Evolutionary conservation across 2,797 vertebrate genomes (phyloP), one percentile per base, ranked within the genome.

Genomic region (Staurois parvus): DNA sequence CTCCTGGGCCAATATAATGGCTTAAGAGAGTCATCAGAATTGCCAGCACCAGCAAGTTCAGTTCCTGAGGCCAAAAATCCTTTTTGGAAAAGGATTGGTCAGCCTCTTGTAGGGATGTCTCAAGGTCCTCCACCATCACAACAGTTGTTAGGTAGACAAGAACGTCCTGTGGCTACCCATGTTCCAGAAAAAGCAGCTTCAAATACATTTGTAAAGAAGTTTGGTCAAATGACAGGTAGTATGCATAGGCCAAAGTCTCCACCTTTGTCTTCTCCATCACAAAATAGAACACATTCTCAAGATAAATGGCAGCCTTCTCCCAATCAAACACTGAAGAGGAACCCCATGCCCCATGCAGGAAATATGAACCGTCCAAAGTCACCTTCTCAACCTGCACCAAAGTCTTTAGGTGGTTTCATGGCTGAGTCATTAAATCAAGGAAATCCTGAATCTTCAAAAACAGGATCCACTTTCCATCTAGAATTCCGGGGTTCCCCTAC

Each of bases 51-150:
- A 0, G 12, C 89, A 30, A 81, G 56, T 1, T 30, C 91, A 0
- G 85, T 84, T 0, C 87, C 91, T 1, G 9, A 82, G 7, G 10
- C 82, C 24, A 90, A 88, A 7, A 91, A 88, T 88, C 88, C 89
- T 29, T 94, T 94, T 84, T 84, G 93, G 70, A 92, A 92, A 84
- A 89, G 89, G 0, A 79, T 91, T 0, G 92, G 95, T 17, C 96
- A 95, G 80, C 96, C 96, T 2, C 91, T 96, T 1, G 94, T 95
- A 0, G 92, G 93, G 13, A 93, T 95, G 91, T 89, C 94, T 17
- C 92, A 94, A 81, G 92, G 85, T 28, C 91, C 94, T 11, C 81
- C 93, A 0, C 82, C 93, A 3, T 64, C 93, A 62, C 92, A 94
- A 83, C 93, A 95, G 78, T 94, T 95, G 84, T 88, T 95, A 81